Base-by-base conservation (phyloP, 2,888 invertebrate genomes). In the Drosophila formosana region DNA sequence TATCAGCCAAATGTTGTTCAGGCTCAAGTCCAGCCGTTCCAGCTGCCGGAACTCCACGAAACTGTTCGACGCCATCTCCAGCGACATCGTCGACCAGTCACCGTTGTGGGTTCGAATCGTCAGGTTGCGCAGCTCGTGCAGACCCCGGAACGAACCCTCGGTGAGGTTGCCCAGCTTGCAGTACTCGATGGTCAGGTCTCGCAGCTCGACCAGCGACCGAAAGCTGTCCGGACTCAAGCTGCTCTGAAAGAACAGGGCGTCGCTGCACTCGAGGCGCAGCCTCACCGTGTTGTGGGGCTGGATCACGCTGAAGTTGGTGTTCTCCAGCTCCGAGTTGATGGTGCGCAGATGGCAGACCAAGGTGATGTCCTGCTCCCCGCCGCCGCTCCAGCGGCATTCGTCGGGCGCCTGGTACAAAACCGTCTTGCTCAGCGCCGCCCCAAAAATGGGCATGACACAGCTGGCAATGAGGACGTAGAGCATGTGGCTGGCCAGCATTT, bases 141-240 rank as follows among this genome's bases (percentile, higher is more conserved):
- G 93, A 8, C 97, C 97, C 65, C 95, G 94, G 72, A 98, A 94
- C 32, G 97, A 96, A 64, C 96, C 96, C 60, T 96, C 94, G 61
- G 97, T 96, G 94, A 97, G 95, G 92, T 96, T 95, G 80, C 95
- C 95, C 91, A 98, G 94, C 94, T 97, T 97, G 94, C 98, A 98
- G 92, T 96, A 96, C 92, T 96, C 96, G 90, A 98, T 94, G 90
- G 95, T 95, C 80, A 98, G 94, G 89, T 96, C 96, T 87, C 96
- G 94, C 72, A 98, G 93, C 91, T 96, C 95, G 75, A 96, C 95
- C 87, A 98, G 93, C 93, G 97, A 96, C 37, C 96, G 94, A 84
- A 97, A 96, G 91, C 96, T 96, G 73, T 95, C 94, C 81, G 96
- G 95, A 90, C 96, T 95, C 80, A 97, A 93, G 74, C 96, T 95